These are phyloP conservation scores for Rhinichthys osculus DNA, from an alignment of 2,797 vertebrate genomes.

Conservation along the genomic window DNA sequence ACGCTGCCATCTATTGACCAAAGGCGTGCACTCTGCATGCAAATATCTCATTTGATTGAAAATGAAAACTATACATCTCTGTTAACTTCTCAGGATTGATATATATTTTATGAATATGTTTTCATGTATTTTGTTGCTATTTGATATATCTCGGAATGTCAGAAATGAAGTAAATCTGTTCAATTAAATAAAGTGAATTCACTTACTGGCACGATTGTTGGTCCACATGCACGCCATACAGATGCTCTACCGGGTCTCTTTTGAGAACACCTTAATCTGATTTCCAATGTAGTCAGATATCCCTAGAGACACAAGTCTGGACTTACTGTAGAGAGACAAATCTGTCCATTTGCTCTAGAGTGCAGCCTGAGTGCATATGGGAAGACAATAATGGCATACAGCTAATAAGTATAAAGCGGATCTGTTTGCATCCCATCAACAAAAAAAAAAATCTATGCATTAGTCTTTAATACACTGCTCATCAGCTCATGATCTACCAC, in stretches of 20 bases:
- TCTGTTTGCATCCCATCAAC: conserved; percentile 51
- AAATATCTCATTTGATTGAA: conserved; percentile 12
- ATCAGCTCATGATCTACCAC: conserved; percentile 37
- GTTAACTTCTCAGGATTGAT: neutral
- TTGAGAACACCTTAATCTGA: conserved; percentile 47
- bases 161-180: neutral
- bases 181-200: conserved; percentile 21
- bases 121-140: neutral
- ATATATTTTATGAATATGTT: neutral
- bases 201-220: conserved; percentile 22
- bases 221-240: conserved; percentile 50
- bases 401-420: conserved; percentile 43
- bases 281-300: conserved; percentile 51
- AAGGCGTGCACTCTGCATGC: neutral
- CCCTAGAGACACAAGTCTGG: conserved; percentile 53
- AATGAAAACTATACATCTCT: neutral
- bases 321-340: conserved; percentile 46
- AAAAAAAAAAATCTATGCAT: conserved; percentile 51
- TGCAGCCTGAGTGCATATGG: conserved; percentile 50
- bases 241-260: conserved; percentile 41
- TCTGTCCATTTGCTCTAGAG: conserved; percentile 58
- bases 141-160: conserved; percentile 3
- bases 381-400: conserved; percentile 43
- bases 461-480: conserved; percentile 44
- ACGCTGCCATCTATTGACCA: conserved; percentile 59